phyloP scores from a whole-genome alignment of 2,888 invertebrate species.

The Teinopalpus imperialis region DNA sequence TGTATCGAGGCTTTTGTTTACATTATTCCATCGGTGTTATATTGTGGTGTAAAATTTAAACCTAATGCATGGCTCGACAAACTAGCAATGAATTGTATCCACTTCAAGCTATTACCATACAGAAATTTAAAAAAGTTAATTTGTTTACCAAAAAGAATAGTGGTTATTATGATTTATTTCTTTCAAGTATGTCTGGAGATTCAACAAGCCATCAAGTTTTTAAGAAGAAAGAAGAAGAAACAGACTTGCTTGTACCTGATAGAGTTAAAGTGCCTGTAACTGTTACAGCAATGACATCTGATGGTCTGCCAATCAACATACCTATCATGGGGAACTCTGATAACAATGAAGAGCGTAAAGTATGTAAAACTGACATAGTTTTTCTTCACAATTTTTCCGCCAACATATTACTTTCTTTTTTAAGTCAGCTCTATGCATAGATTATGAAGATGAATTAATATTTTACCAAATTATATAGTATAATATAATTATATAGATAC shows the following conservation, averaged over 20 bases:
- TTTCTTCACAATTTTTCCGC: too few species aligned
- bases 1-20: conserved; percentile 42
- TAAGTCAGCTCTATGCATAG: too few species aligned
- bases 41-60: conserved; percentile 30
- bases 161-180: conserved; percentile 27
- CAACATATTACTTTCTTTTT: too few species aligned
- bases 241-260: conserved; percentile 47
- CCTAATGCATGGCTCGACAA: conserved; percentile 4
- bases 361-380: conserved; percentile 32
- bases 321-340: conserved; percentile 36
- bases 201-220: conserved; percentile 53
- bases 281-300: conserved; percentile 27
- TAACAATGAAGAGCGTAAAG: conserved; percentile 53
- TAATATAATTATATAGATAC: too few species aligned
- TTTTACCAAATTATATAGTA: too few species aligned
- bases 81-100: conserved; percentile 3
- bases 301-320: conserved; percentile 38
- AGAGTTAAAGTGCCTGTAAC: conserved; percentile 38
- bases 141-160: background rate
- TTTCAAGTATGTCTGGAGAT: conserved; percentile 69
- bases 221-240: conserved; percentile 64
- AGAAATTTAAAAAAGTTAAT: conserved; percentile 3
- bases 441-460: too few species aligned
- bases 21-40: conserved; percentile 39
- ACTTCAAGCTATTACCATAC: background rate